phyloP scores from a whole-genome alignment of 2,797 vertebrate species.

The Mormyrus hasselquistii region DNA sequence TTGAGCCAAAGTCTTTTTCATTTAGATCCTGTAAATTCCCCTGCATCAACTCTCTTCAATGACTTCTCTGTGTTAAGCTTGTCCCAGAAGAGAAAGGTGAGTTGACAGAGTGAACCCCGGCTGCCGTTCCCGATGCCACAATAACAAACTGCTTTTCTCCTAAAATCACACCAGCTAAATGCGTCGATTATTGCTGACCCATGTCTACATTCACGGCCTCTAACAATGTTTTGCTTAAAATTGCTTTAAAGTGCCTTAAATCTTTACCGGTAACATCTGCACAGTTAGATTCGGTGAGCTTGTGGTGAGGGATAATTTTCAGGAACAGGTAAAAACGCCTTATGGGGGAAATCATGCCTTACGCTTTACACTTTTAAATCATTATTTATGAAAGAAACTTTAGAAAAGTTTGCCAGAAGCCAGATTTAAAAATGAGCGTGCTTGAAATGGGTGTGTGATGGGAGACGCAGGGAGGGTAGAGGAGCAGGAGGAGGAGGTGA shows the following conservation, averaged over 20 bases:
- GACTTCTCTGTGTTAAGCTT: constrained; percentile 96
- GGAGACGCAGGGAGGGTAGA: background rate
- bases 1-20: constrained; percentile 21
- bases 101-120: constrained; percentile 29
- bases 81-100: constrained; percentile 97
- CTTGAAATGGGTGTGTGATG: background rate
- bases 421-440: no score
- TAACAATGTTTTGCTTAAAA: background rate
- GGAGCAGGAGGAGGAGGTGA: background rate
- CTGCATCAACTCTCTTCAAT: constrained; percentile 91
- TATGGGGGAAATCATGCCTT: background rate
- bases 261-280: background rate
- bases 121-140: background rate
- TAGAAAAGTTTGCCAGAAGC: background rate
- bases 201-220: background rate
- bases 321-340: background rate
- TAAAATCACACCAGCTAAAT: background rate
- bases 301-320: background rate
- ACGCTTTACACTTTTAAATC: background rate
- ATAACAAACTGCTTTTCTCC: background rate
- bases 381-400: background rate
- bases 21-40: constrained; percentile 88
- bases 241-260: background rate
- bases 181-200: background rate
- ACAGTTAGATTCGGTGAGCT: background rate